Base-by-base conservation (phyloP, 2,888 invertebrate genomes). In the Acleris sparsana region DNA sequence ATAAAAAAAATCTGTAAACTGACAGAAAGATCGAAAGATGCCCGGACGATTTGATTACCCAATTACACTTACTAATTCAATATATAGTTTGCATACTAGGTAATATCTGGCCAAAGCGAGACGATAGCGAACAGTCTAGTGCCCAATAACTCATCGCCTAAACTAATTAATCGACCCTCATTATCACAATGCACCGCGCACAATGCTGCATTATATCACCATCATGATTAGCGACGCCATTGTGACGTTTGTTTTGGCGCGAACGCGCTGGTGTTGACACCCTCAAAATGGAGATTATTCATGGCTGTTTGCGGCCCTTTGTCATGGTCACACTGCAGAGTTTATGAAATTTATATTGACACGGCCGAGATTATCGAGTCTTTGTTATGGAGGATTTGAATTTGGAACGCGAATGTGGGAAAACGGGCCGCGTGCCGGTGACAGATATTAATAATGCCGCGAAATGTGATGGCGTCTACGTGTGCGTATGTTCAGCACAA, bases 281-380 rank as follows among this genome's bases (percentile, higher is more conserved):
- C 88, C 87, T 85, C 88, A 87, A 86, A 87, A 88, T 87, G 85
- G 86, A 88, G 88, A 89, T 89, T 89, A 89, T 89, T 89, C 89
- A 89, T 89, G 88, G 88, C 87, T 86, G 87, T 88, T 88, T 87
- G 87, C 84, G 82, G 79, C 77, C 83, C 84, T 80, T 88, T 88
- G 88, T 88, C 80, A 80, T 86, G 82, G 86, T 83, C 85, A 83
- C 80, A 46, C 84, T 73, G 81, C 72, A 86, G 46, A 87, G 87
- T 88, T 88, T 89, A 88, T 88, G 88, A 89, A 88, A 89, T 89
- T 89, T 89, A 89, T 88, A 88, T 88, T 88, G 88, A 88, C 88
- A 87, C 86, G 87, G 84, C 84, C 78, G 79, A 86, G 88, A 88
- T 89, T 89, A 88, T 88, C 79, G 87, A 84, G 84, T 84, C 85